Evolutionary conservation across 2,113 vertebrate genomes (phyloP), one percentile per base, ranked within the genome.

Genomic region (Lasiurus borealis): DNA sequence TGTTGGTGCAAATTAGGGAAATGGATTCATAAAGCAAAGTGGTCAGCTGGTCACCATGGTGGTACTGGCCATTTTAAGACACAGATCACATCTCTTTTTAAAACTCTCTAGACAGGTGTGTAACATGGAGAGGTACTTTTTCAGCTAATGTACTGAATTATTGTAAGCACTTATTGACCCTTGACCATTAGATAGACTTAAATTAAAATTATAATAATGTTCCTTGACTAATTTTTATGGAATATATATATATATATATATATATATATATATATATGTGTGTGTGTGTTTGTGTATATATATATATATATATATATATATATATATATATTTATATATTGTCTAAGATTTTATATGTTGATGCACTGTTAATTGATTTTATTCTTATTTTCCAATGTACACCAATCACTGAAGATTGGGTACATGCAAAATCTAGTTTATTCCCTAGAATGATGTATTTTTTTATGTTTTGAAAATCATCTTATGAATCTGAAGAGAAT

Each of bases 401-500:
- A 54, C 15, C 9, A 12, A 54, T 48, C 52, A n/a, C 52, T 59
- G 54, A 71, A 75, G 25, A 10, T 88, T 84, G 93, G 50, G n/a
- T n/a, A 82, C 25, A 50, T 86, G 40, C 2, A 94, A 83, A 95
- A 83, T 15, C 19, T 66, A n/a, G n/a, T 91, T 92, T 94, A 87
- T 87, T 95, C 29, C 62, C 36, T 93, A 36, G 12, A 85, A 52
- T 95, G 44, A 62, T n/a, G 2, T 48, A 50, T 88, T 92, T 72
- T 71, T 71, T 48, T 48, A 9, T n/a, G 44, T 91, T 86, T 95
- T 82, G 50, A 77, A 93, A 92, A 14, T 73, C 82, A 44, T 90
- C 88, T 94, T 69, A 71, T 40, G 48, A 27, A 12, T 91, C 48
- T 77, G 71, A 85, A 95, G 59, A 96, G 90, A 87, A 80, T 83